Evolutionary conservation across 2,113 vertebrate genomes (phyloP).

Genomic region (Otus sunia): DNA sequence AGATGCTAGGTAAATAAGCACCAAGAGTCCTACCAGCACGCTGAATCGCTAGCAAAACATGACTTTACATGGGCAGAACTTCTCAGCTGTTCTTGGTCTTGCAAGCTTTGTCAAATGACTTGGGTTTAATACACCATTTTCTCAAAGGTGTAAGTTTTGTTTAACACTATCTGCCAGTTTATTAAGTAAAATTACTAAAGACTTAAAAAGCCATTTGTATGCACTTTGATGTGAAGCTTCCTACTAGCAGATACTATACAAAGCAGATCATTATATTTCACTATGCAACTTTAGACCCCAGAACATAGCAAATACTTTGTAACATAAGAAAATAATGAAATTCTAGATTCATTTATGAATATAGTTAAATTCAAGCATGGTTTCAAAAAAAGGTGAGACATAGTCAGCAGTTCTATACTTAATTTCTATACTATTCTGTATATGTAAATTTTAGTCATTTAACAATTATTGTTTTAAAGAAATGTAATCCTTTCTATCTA

Average conservation of each 20-base stretch:
- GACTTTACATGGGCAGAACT: neutral
- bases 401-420: neutral
- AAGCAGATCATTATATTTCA: neutral
- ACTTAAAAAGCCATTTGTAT: neutral
- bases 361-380: neutral
- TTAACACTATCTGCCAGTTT: neutral
- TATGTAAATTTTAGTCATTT: neutral
- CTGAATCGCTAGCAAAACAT: neutral
- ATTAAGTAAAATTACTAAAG: neutral
- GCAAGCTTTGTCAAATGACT: neutral
- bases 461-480: neutral
- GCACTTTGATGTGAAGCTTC: neutral
- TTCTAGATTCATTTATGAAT: neutral
- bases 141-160: neutral
- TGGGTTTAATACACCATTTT: neutral
- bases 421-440: neutral
- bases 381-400: neutral
- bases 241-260: neutral
- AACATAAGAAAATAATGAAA: neutral
- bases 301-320: neutral
- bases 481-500: neutral
- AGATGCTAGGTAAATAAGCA: neutral
- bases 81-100: neutral
- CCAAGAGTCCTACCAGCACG: neutral
- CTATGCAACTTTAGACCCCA: neutral